Evolutionary conservation across 2,113 vertebrate species (phyloP), one percentile per base, ranked within the genome.

Genomic region (Ammodramus savannarum): DNA sequence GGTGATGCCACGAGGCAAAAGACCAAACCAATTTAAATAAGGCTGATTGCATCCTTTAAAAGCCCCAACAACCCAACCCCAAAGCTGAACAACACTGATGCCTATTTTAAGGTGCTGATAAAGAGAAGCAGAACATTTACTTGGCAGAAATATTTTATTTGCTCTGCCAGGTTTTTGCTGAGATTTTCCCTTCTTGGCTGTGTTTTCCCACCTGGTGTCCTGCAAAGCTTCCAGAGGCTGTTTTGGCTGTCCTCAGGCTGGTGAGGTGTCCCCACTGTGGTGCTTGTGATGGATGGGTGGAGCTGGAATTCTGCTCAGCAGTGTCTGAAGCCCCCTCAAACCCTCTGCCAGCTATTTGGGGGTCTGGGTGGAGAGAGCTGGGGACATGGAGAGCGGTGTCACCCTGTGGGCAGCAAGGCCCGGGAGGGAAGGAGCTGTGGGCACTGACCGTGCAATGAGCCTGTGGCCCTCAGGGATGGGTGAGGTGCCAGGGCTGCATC

Each of bases 11-110:
- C 0, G 0, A 91, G 92, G 80, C 85, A 80, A 36, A 90, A 92
- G 69, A 92, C 67, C 87, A 85, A 92, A 81, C 49, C 43, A 89
- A 95, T 95, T 87, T 92, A 90, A 93, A 79, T 84, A 57, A 81
- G 52, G 69, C 84, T 85, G 84, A 92, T 95, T 89, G 63, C 34
- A 92, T 16, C 29, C 66, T 90, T 78, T 34, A 22, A 62, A 84
- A 72, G 4, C 59, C 38, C 25, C 29, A 38, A 3, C 22, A 44
- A 10, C 27, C 29, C 51, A 58, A 15, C 2, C 72, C 41, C 36
- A 48, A 29, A 55, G 29, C 55, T 41, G 61, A 85, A 63, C 48
- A 63, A 44, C 52, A 44, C 3, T 38, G 52, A 26, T 8, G 10
- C 6, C 36, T 71, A 7, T 81, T 89, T 87, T 39, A 75, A 69